Evolutionary conservation across 2,888 invertebrate genomes (phyloP).

Genomic region (Ornithoptera priamus): DNA sequence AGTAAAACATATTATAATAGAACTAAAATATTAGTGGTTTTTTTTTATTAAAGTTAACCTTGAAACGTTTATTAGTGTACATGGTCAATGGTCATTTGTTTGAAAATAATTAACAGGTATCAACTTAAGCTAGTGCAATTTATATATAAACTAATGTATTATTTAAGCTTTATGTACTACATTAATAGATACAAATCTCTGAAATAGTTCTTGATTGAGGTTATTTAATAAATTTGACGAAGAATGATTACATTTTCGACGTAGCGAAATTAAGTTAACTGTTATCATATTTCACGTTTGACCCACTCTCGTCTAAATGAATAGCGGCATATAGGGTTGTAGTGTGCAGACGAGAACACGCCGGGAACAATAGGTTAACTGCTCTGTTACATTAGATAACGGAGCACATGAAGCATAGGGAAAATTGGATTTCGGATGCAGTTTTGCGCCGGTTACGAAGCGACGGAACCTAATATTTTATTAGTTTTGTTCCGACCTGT

Average conservation of each 20-base stretch:
- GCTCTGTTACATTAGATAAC: conserved; percentile 33
- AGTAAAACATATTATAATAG: no score
- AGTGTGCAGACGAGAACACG: conserved; percentile 25
- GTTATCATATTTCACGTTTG: conserved; percentile 48
- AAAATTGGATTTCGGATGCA: conserved; percentile 30
- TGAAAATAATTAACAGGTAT: no score
- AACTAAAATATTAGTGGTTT: no score
- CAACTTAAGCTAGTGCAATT: no score
- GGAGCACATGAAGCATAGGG: conserved; percentile 23
- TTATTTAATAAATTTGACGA: conserved; percentile 13
- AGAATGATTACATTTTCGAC: conserved; percentile 24
- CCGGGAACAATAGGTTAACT: conserved; percentile 32
- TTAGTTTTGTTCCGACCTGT: background rate
- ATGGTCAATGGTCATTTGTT: no score
- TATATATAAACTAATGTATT: background rate
- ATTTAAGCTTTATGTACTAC: background rate
- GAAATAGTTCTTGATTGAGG: background rate
- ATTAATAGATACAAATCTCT: conserved; percentile 15
- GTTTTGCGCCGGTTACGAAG: conserved; percentile 6
- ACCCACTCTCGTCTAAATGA: conserved; percentile 46
- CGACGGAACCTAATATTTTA: background rate
- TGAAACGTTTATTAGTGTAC: no score
- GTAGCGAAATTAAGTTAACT: conserved; percentile 43
- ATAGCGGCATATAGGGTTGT: conserved; percentile 36
- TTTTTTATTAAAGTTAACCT: no score